Conservation (phyloP, 2,113 vertebrate species). For the Nanger granti region DNA sequence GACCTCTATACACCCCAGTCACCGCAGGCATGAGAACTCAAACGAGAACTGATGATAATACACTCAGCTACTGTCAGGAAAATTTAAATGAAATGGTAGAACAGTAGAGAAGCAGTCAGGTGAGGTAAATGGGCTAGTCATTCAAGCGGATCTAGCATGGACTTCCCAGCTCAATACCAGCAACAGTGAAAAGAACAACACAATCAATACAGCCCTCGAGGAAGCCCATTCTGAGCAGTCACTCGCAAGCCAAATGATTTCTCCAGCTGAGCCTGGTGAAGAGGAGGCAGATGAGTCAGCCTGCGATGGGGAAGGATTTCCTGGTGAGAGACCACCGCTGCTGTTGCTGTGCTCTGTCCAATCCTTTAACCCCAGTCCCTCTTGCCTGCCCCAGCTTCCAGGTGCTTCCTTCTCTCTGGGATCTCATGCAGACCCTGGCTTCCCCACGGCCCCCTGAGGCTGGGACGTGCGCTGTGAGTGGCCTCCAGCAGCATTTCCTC, state of each 20-base stretch:
- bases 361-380: not conserved
- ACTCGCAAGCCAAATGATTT: not conserved
- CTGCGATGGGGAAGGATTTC: not conserved
- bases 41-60: not conserved
- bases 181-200: not conserved
- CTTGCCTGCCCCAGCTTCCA: not conserved
- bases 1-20: not conserved
- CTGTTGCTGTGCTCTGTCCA: not conserved
- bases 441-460: fast-evolving
- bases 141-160: not conserved
- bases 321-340: not conserved
- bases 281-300: not conserved
- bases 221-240: not conserved
- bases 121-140: not conserved
- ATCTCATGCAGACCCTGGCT: not conserved
- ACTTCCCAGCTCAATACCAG: not conserved
- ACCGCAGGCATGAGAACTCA: not conserved
- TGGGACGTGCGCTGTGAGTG: fast-evolving
- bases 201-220: not conserved
- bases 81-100: not conserved
- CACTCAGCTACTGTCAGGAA: not conserved
- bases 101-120: not conserved
- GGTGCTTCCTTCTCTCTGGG: not conserved
- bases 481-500: not conserved
- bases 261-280: not conserved